Evolutionary conservation across 2,113 vertebrate species (phyloP), one percentile per base, ranked within the genome.

Genomic region (Indri indri): DNA sequence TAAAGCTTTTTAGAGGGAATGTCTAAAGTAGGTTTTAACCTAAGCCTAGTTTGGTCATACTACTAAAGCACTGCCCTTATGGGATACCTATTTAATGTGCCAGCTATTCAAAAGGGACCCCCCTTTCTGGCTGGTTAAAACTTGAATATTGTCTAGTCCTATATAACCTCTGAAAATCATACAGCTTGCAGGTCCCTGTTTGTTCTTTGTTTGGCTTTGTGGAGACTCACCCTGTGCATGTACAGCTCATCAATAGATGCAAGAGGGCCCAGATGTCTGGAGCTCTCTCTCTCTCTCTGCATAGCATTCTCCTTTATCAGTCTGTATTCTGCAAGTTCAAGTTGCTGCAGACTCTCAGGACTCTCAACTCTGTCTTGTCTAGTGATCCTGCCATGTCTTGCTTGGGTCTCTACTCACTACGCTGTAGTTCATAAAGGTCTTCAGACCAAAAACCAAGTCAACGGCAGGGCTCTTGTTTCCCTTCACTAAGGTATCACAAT

Each of bases 151-250:
- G 8, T 5, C 8, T 27, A 30, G 40, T 70, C 20, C 9, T 81
- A 23, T 16, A 1, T 65, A 71, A 73, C 3, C 16, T 73, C n/a
- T 71, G 30, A 71, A 27, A 80, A 40, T 27, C 22, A 16, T 27
- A 13, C 2, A n/a, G 42, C 5, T 63, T 47, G 1, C 42, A 73
- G 37, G 12, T 30, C 54, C 13, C 20, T 11, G 8, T 9, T 63
- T 22, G 11, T 32, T 32, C 18, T n/a, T 61, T 47, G 8, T 10
- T 17, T 52, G 10, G 30, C 30, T 73, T 50, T 65, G 14, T 18
- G 8, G 11, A 45, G 34, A 16, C 20, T 50, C n/a, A 71, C 5
- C 5, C 16, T 32, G 1, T 13, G 22, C 25, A 11, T 9, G 1
- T 4, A 23, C 2, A 23, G 4, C 47, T 73, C 83, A n/a, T 3